Conservation (phyloP, 2,888 invertebrate species). For the Polietes domitor region DNA sequence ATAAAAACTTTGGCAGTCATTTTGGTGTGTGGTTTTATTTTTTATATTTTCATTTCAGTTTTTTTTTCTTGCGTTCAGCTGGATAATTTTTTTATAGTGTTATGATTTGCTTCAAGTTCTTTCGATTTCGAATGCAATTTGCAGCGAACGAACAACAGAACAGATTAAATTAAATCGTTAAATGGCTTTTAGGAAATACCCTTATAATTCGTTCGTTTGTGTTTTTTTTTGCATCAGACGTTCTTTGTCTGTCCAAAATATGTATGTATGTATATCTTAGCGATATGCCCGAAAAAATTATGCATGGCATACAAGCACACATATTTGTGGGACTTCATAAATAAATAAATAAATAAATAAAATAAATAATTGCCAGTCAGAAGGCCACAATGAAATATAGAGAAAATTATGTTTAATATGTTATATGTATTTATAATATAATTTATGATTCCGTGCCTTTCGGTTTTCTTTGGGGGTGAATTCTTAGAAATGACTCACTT, state of each 20-base stretch:
- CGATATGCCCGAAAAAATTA: conserved; percentile 39
- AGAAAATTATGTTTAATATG: conserved; percentile 36
- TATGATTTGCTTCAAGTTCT: conserved; percentile 8
- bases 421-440: conserved; percentile 10
- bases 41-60: conserved; percentile 3
- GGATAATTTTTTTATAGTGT: neutral
- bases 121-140: neutral
- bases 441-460: conserved; percentile 3
- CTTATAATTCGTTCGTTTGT: neutral
- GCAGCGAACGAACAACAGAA: neutral
- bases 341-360: neutral
- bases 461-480: neutral
- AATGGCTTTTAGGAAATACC: conserved; percentile 39
- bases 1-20: neutral
- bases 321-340: neutral
- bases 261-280: conserved; percentile 10
- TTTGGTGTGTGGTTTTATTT: conserved; percentile 6
- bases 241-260: neutral
- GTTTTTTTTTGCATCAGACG: conserved; percentile 2
- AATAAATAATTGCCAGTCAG: conserved; percentile 36
- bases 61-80: conserved; percentile 8
- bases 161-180: conserved; percentile 53
- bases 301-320: neutral
- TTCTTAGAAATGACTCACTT: neutral
- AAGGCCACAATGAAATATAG: conserved; percentile 34